These are phyloP conservation scores for Oriolus oriolus DNA, from an alignment of 2,113 vertebrate species.

Conservation along the genomic window DNA sequence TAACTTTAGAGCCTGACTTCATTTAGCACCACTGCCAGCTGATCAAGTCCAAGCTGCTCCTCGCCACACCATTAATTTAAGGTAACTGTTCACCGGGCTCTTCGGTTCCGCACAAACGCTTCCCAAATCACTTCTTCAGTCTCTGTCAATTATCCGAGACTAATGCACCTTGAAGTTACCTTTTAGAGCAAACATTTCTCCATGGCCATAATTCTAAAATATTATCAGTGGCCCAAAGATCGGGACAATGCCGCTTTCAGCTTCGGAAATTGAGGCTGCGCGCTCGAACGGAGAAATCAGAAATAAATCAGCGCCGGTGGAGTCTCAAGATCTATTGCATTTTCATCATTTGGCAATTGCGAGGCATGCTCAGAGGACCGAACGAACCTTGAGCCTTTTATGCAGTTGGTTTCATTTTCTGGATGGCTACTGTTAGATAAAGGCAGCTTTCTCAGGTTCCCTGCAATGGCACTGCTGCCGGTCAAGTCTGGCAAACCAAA, in stretches of 20 bases:
- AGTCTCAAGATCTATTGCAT: neutral
- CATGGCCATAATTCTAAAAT: neutral
- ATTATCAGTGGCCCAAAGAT: neutral
- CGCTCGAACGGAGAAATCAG: neutral
- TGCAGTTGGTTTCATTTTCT: constrained; percentile 28
- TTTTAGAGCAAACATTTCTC: constrained; percentile 1
- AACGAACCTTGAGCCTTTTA: neutral
- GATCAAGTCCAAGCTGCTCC: constrained; percentile 32
- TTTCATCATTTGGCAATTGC: neutral
- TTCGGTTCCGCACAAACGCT: neutral
- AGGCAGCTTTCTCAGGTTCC: neutral
- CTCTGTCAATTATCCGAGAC: constrained; percentile 28
- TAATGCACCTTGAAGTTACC: neutral
- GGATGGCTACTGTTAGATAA: constrained; percentile 19
- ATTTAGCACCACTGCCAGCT: neutral
- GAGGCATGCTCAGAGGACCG: neutral
- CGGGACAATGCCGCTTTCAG: neutral
- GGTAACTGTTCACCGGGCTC: constrained; percentile 30
- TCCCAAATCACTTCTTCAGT: neutral
- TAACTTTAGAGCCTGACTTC: constrained; percentile 42
- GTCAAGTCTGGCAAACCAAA: neutral
- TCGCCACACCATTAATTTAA: constrained; percentile 27
- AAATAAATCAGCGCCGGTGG: neutral
- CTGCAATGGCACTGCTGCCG: neutral
- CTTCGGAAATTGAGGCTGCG: neutral